Percentiles rank a stretch among this genome's conserved stretches.
Conservation (phyloP, 2,113 vertebrate genomes). For the Otus sunia region DNA sequence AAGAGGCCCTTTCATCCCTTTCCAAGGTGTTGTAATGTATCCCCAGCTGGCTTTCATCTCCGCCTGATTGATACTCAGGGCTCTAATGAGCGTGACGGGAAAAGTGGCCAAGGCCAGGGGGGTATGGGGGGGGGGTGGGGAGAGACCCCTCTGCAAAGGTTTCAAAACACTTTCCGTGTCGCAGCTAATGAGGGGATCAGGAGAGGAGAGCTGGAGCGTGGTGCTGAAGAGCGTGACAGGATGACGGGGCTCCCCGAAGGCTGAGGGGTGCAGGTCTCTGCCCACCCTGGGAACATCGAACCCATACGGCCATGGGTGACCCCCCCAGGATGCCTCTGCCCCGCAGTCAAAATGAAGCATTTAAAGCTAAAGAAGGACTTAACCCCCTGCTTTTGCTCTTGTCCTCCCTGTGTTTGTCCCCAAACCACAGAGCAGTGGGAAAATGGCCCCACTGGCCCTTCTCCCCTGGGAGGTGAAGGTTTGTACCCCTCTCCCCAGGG, state of each 20-base stretch:
- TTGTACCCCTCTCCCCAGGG: not conserved
- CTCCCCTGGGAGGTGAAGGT: not conserved
- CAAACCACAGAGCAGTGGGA: rapidly evolving
- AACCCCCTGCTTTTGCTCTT: rapidly evolving
- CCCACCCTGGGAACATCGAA: rapidly evolving
- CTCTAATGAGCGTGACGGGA: slow-evolving; percentile 70
- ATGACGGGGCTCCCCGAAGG: rapidly evolving
- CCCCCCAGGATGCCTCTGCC: not conserved
- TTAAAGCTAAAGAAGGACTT: not conserved
- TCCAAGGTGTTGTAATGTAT: slow-evolving; percentile 65
- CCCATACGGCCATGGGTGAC: rapidly evolving
- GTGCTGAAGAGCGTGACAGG: rapidly evolving
- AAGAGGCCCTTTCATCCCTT: slow-evolving; percentile 71
- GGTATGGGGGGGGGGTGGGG: not conserved
- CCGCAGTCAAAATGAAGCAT: not conserved
- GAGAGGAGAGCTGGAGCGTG: not conserved
- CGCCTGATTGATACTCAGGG: slow-evolving; percentile 64
- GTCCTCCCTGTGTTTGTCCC: not conserved
- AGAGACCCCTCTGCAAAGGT: slow-evolving; percentile 2
- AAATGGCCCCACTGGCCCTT: too few species aligned
- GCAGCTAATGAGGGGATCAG: slow-evolving; percentile 48
- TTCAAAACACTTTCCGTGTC: slow-evolving; percentile 25
- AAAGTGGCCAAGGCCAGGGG: slow-evolving; percentile 7
- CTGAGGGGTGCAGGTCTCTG: not conserved
- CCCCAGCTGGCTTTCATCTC: slow-evolving; percentile 71